Base-by-base conservation (phyloP, 1,140 invertebrate genomes). In the Eubasilissa regina region DNA sequence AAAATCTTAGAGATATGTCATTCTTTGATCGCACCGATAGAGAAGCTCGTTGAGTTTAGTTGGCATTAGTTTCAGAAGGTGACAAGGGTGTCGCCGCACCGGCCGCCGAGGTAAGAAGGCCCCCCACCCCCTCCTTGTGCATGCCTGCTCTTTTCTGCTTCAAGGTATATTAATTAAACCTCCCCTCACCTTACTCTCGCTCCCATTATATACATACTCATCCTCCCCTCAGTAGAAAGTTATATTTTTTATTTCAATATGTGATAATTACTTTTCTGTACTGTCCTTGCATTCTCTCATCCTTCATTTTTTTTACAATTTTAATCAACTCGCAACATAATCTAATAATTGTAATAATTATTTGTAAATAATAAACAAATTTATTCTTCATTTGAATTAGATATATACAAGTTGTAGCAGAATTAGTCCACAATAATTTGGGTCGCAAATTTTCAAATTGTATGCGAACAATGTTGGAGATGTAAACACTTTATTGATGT, bases 61-160 rank as follows among this genome's bases (percentile, higher is more conserved):
- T 68, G 64, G 7, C 25, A 35, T 73, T 55, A 73, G 48, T 77
- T 56, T 79, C 81, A 73, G 84, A 83, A 55, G 60, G 70, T n/a
- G 77, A 85, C 45, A 47, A 81, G 82, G 81, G 73, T 53, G 73
- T 77, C 72, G 82, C 77, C 76, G 47, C 62, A 78, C 80, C 84
- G 79, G 83, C 84, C 78, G 86, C 90, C 86, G 91, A 92, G 92
- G 92, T 93, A 93, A 93, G 92, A 89, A 89, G 90, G 89, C 90
- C 90, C 89, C 90, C 88, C 87, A 87, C 88, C 86, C 86, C 90
- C 86, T 87, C 90, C 87, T 90, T 92, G 90, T 93, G 92, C 93
- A 93, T 93, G 92, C 92, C 92, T 89, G 90, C 91, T 91, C 91
- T 93, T 88, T 92, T 93, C 89, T 94, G 93, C 92, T 93, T 93